These are phyloP conservation scores for Fundulus diaphanus DNA, from an alignment of 2,797 vertebrate genomes.

Conservation along the genomic window DNA sequence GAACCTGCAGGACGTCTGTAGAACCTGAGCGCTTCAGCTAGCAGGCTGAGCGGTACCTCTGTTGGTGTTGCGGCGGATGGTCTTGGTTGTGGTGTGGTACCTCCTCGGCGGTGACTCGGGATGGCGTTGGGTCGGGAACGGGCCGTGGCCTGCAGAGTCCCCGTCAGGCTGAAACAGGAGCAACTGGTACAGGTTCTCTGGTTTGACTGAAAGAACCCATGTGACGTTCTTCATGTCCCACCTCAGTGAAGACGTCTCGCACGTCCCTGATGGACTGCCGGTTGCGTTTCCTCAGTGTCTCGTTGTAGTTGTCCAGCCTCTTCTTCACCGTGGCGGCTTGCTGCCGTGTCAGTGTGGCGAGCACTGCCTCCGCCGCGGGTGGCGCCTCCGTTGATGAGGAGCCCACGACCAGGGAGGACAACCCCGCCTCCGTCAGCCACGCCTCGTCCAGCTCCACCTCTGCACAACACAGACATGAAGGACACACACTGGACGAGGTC, in stretches of 20 bases:
- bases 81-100: constrained; percentile 64
- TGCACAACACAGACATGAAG: constrained; percentile 52
- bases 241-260: constrained; percentile 61
- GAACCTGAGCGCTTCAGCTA: background rate
- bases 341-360: constrained; percentile 91
- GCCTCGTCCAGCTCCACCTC: constrained; percentile 93
- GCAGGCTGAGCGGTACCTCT: constrained; percentile 53
- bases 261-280: constrained; percentile 89
- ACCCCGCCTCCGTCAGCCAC: constrained; percentile 92
- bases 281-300: constrained; percentile 90
- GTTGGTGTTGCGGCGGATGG: constrained; percentile 56
- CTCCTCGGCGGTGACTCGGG: constrained; percentile 24
- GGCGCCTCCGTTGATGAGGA: constrained; percentile 51
- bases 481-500: background rate
- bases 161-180: constrained; percentile 34
- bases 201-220: background rate
- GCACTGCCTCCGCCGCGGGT: constrained; percentile 84
- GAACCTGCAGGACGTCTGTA: background rate
- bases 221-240: constrained; percentile 6
- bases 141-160: constrained; percentile 39
- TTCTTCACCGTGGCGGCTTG: constrained; percentile 91
- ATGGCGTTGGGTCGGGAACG: constrained; percentile 2
- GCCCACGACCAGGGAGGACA: constrained; percentile 87
- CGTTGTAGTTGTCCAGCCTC: constrained; percentile 92
- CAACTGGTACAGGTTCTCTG: background rate